Evolutionary conservation across 2,113 vertebrate species (phyloP).

Genomic region (Gasterosteus nipponicus): DNA sequence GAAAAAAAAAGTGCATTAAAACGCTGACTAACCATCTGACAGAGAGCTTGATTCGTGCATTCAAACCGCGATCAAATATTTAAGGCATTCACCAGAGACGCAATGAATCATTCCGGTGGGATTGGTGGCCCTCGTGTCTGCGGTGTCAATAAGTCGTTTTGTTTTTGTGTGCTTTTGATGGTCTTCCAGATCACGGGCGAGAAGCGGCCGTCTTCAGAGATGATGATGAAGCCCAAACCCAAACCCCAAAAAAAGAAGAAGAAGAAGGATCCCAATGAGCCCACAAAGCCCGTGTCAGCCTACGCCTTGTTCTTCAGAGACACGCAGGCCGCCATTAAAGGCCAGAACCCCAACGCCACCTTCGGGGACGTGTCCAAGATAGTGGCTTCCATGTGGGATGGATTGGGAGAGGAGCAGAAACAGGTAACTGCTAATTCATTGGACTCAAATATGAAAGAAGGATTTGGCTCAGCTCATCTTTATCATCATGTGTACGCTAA

Average conservation of each 20-base stretch:
- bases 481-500: neutral
- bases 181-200: constrained; percentile 88
- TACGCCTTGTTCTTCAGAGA: constrained; percentile 99
- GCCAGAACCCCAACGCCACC: constrained; percentile 96
- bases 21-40: constrained; percentile 25
- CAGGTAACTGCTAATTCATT: constrained; percentile 77
- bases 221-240: constrained; percentile 95
- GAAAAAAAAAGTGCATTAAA: constrained; percentile 30
- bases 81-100: constrained; percentile 23
- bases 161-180: constrained; percentile 53
- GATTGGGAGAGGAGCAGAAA: constrained; percentile 96
- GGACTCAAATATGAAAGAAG: neutral
- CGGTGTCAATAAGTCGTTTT: constrained; percentile 52
- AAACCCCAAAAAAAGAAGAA: constrained; percentile 99
- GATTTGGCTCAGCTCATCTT: neutral
- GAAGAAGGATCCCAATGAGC: constrained; percentile 99
- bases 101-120: constrained; percentile 25
- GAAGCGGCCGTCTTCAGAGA: constrained; percentile 93
- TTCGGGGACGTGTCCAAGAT: constrained; percentile 98
- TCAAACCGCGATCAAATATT: constrained; percentile 43
- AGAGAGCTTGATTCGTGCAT: constrained; percentile 33
- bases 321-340: constrained; percentile 98
- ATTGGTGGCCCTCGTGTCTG: constrained; percentile 5
- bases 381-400: constrained; percentile 99
- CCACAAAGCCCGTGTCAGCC: constrained; percentile 96